These are phyloP conservation scores for Drosophila robusta DNA, from an alignment of 2,888 invertebrate species.

Conservation along the genomic window DNA sequence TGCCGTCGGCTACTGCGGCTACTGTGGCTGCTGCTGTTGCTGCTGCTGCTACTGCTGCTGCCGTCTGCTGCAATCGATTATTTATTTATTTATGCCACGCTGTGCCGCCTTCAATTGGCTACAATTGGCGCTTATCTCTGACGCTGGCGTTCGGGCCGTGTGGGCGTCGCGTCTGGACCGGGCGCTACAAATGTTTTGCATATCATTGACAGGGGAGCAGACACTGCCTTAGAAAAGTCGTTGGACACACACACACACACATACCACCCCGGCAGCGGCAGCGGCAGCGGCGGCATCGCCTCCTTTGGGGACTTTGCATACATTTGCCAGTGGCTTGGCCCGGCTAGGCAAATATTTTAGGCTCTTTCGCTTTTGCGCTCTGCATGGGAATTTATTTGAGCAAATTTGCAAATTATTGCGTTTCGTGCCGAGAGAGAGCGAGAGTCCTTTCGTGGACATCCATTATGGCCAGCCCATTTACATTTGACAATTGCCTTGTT, in stretches of 20 bases:
- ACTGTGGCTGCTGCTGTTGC: not conserved
- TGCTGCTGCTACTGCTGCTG: conserved; percentile 7
- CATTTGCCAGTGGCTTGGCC: conserved; percentile 55
- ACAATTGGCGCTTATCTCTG: conserved; percentile 75
- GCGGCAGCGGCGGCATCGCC: too few relatives aligned
- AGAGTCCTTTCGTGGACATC: conserved; percentile 57
- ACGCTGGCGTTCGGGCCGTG: conserved; percentile 25
- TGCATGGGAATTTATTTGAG: conserved; percentile 78
- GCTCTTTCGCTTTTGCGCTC: conserved; percentile 48
- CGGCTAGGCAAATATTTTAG: conserved; percentile 65
- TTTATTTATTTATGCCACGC: conserved; percentile 78
- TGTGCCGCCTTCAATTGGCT: conserved; percentile 72
- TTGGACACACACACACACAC: conserved; percentile 16
- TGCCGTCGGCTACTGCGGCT: not conserved
- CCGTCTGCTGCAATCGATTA: conserved; percentile 65
- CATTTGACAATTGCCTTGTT: conserved; percentile 79
- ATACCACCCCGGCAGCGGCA: not conserved
- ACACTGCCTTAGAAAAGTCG: conserved; percentile 50
- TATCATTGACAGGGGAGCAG: conserved; percentile 61
- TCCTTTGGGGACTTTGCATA: conserved; percentile 68
- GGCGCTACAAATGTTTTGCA: conserved; percentile 68
- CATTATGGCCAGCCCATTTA: conserved; percentile 73
- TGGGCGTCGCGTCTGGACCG: conserved; percentile 26
- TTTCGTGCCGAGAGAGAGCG: conserved; percentile 37
- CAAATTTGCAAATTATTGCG: conserved; percentile 80